Conservation (phyloP, 2,797 vertebrate genomes). For the Trachurus trachurus region DNA sequence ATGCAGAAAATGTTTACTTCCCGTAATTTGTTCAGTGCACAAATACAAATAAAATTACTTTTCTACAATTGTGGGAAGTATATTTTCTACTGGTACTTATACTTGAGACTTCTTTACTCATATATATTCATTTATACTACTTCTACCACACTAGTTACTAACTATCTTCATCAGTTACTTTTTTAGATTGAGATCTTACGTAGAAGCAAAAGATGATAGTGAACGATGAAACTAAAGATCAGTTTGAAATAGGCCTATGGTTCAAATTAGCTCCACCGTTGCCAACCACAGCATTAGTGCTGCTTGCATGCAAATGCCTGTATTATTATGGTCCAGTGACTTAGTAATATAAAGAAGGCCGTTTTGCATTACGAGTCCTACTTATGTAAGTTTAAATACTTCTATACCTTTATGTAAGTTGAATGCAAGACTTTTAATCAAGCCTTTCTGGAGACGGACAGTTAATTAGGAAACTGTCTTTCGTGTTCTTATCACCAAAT, state of each 20-base stretch:
- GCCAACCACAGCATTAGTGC: background rate
- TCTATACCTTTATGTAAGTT: background rate
- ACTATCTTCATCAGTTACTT: background rate
- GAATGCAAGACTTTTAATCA: background rate
- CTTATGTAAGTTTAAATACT: background rate
- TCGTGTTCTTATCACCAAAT: slow-evolving; percentile 10
- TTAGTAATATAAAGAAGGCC: background rate
- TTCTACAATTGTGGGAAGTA: slow-evolving; percentile 5
- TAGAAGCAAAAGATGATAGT: too few relatives aligned
- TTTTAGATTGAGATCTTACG: too few relatives aligned
- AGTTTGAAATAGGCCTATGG: background rate
- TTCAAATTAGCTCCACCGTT: background rate
- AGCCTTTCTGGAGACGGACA: background rate
- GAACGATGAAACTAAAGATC: too few relatives aligned
- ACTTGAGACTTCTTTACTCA: background rate
- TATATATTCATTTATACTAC: background rate
- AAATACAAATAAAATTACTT: slow-evolving; percentile 4
- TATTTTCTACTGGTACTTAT: background rate
- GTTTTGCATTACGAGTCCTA: background rate
- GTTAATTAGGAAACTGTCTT: background rate
- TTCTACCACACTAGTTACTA: background rate
- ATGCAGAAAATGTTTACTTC: slow-evolving; percentile 40
- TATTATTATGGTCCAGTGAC: background rate
- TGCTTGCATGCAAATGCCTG: background rate
- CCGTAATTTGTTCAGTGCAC: slow-evolving; percentile 43